Conservation (phyloP, 2,797 vertebrate genomes). For the Psittacula derbiana region DNA sequence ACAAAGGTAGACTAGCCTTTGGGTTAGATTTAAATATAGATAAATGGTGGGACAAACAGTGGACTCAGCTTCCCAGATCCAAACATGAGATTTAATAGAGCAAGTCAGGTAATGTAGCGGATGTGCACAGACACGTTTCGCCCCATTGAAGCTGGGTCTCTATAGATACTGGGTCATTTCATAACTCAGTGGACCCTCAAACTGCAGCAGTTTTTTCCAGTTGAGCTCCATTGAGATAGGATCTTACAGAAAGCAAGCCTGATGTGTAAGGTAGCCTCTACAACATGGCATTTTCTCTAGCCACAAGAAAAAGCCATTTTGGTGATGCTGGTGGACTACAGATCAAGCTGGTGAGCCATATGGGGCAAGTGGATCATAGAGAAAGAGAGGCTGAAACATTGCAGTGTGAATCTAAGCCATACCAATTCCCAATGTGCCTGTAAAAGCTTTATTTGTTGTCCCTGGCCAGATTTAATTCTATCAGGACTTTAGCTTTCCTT, state of each 20-base stretch:
- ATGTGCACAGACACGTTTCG: not conserved
- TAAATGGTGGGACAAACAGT: not conserved
- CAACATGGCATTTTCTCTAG: not conserved
- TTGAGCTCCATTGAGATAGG: not conserved
- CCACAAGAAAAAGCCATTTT: not conserved
- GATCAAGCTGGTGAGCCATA: fast-evolving
- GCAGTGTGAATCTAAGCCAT: not conserved
- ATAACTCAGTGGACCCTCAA: not conserved
- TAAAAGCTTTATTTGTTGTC: not conserved
- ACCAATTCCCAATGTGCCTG: not conserved
- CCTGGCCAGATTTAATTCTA: not conserved
- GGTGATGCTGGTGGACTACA: not conserved
- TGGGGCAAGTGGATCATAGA: not conserved
- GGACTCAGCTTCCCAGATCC: not conserved
- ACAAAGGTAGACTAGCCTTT: not conserved
- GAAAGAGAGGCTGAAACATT: not conserved
- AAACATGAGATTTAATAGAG: not conserved
- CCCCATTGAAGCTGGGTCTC: not conserved
- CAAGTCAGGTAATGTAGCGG: not conserved
- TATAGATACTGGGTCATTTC: not conserved
- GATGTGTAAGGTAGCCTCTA: not conserved
- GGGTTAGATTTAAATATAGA: not conserved
- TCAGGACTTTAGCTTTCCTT: not conserved
- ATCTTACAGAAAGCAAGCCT: not conserved
- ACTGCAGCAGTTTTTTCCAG: not conserved